phyloP scores from a whole-genome alignment of 2,888 invertebrate species.

The Amphipoea oculea region DNA sequence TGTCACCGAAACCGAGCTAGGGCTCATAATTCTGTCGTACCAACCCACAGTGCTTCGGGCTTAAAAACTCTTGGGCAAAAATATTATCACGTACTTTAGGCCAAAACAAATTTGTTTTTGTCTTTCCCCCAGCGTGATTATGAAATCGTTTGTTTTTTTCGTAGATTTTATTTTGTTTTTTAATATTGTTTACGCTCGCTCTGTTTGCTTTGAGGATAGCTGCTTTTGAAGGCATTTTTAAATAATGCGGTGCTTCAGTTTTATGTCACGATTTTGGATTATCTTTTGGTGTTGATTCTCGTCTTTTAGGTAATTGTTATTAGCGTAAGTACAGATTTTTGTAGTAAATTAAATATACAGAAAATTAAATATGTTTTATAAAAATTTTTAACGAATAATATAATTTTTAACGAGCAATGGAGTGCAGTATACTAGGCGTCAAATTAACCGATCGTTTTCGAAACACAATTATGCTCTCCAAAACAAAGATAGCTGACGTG shows the following conservation, averaged over 20 bases:
- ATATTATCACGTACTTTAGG: constrained; percentile 61
- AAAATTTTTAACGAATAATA: too few relatives aligned
- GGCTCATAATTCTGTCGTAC: constrained; percentile 72
- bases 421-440: too few relatives aligned
- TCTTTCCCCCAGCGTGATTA: constrained; percentile 50
- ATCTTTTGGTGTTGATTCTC: constrained; percentile 5
- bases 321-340: background rate
- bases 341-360: background rate
- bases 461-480: too few relatives aligned
- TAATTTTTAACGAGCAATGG: too few relatives aligned
- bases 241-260: constrained; percentile 32
- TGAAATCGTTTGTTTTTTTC: constrained; percentile 48
- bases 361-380: background rate
- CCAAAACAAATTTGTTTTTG: constrained; percentile 65
- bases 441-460: too few relatives aligned
- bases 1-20: constrained; percentile 73
- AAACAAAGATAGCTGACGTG: too few relatives aligned
- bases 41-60: constrained; percentile 60
- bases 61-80: constrained; percentile 60
- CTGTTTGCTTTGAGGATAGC: constrained; percentile 50
- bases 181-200: constrained; percentile 52
- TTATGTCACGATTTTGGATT: constrained; percentile 39
- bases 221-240: constrained; percentile 52
- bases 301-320: background rate
- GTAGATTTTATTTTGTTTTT: constrained; percentile 39